A percentile compares a stretch with the other conserved stretches of the same genome.
Evolutionary conservation across 2,113 vertebrate species (phyloP).

Genomic region (Phainopepla nitens): DNA sequence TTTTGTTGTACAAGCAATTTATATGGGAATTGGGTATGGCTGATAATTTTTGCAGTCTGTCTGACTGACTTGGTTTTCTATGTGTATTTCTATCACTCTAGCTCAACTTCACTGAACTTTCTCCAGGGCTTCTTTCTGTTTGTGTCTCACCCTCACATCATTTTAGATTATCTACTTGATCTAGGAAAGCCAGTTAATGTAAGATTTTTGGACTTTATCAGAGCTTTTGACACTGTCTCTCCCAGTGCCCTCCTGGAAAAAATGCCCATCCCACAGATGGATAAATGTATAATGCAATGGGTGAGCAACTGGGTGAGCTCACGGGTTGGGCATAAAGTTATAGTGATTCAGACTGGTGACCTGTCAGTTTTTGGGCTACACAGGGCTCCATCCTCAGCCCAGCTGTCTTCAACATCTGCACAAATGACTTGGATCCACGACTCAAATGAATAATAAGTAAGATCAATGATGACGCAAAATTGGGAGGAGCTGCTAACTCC

Average conservation of each 20-base stretch:
- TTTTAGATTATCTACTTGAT: neutral
- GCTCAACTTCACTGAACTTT: neutral
- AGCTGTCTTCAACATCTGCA: neutral
- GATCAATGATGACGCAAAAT: too few relatives aligned
- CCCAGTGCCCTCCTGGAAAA: neutral
- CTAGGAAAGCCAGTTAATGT: neutral
- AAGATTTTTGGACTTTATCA: neutral
- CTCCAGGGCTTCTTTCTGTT: neutral
- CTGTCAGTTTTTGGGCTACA: neutral
- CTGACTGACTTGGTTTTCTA: neutral
- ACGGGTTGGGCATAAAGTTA: rapidly evolving
- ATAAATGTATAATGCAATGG: rapidly evolving
- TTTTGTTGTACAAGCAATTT: neutral
- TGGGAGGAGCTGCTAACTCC: neutral
- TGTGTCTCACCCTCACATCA: neutral
- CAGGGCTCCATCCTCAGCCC: neutral
- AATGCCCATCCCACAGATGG: neutral
- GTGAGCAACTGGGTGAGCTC: neutral
- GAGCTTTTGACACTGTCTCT: neutral
- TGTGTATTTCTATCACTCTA: neutral
- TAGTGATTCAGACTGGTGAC: rapidly evolving
- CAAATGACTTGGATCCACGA: neutral
- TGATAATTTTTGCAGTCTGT: neutral
- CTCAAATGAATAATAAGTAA: neutral
- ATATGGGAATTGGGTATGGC: neutral